These are phyloP conservation scores for Rhinogobio ventralis DNA, from an alignment of 2,797 vertebrate genomes.

Conservation along the genomic window DNA sequence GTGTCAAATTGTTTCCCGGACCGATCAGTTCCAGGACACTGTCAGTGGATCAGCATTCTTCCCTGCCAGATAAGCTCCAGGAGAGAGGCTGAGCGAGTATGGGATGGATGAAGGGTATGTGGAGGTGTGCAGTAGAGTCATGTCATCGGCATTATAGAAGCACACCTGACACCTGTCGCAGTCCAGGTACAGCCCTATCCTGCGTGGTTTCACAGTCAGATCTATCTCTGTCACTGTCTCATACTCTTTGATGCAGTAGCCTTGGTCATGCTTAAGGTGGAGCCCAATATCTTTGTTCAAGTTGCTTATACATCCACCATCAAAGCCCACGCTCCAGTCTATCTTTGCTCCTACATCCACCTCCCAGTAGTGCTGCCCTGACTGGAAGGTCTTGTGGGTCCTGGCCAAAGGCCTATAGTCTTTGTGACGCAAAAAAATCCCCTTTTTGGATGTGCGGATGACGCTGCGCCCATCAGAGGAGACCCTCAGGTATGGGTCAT, in stretches of 20 bases:
- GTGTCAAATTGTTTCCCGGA: background rate
- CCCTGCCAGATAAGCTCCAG: slow-evolving; percentile 55
- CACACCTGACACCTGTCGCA: slow-evolving; percentile 57
- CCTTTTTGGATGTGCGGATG: slow-evolving; percentile 52
- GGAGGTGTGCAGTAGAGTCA: slow-evolving; percentile 54
- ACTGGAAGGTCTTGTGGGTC: slow-evolving; percentile 52
- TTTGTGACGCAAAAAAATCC: slow-evolving; percentile 38
- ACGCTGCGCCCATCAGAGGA: slow-evolving; percentile 53
- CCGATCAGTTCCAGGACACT: slow-evolving; percentile 56
- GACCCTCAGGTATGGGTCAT: slow-evolving; percentile 56
- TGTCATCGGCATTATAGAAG: slow-evolving; percentile 62
- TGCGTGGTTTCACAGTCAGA: slow-evolving; percentile 42
- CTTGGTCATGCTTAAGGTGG: slow-evolving; percentile 54
- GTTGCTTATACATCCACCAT: slow-evolving; percentile 52
- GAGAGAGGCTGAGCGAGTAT: slow-evolving; percentile 59
- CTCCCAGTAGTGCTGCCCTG: slow-evolving; percentile 65
- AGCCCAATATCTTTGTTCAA: slow-evolving; percentile 57
- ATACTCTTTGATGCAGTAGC: slow-evolving; percentile 55
- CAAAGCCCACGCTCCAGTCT: slow-evolving; percentile 61
- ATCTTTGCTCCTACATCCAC: slow-evolving; percentile 59
- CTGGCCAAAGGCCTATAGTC: slow-evolving; percentile 57
- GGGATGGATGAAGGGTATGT: slow-evolving; percentile 44
- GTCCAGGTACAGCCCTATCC: slow-evolving; percentile 62
- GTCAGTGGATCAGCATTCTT: slow-evolving; percentile 57
- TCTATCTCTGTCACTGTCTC: slow-evolving; percentile 50